These are phyloP conservation scores for Tamias sibiricus DNA, from an alignment of 2,113 vertebrate species.

Conservation along the genomic window DNA sequence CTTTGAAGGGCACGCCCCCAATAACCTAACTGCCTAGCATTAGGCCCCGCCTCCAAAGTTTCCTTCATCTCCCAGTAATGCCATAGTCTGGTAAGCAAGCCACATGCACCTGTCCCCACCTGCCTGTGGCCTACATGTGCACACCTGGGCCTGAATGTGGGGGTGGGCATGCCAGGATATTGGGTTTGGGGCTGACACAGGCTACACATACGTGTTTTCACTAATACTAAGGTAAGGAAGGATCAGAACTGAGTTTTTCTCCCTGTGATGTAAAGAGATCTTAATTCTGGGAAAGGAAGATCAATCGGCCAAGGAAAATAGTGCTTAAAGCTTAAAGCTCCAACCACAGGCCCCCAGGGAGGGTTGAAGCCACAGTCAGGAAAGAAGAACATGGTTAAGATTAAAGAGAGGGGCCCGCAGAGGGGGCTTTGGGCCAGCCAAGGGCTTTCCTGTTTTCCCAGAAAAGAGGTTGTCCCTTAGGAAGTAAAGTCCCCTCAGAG, in stretches of 20 bases:
- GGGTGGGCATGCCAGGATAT: rapidly evolving
- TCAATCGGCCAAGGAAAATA: neutral
- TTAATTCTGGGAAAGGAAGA: conserved; percentile 32
- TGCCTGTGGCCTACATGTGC: neutral
- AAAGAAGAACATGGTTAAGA: neutral
- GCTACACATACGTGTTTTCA: rapidly evolving
- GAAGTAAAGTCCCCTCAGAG: neutral
- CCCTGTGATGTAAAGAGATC: conserved; percentile 20
- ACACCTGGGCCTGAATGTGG: neutral
- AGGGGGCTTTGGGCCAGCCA: neutral
- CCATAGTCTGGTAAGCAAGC: neutral
- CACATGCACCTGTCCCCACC: rapidly evolving
- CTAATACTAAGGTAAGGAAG: neutral
- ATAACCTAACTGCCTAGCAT: neutral
- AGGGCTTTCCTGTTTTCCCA: neutral
- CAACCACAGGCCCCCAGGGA: neutral
- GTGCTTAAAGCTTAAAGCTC: conserved; percentile 1
- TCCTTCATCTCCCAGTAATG: neutral
- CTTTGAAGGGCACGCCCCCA: neutral
- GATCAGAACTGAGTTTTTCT: neutral
- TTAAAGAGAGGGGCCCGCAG: neutral
- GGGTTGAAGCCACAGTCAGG: neutral
- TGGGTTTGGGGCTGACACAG: rapidly evolving
- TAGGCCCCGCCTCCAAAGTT: neutral
- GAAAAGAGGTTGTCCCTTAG: neutral